phyloP scores from a whole-genome alignment of 2,797 vertebrate species.

The Hemitrygon akajei region DNA sequence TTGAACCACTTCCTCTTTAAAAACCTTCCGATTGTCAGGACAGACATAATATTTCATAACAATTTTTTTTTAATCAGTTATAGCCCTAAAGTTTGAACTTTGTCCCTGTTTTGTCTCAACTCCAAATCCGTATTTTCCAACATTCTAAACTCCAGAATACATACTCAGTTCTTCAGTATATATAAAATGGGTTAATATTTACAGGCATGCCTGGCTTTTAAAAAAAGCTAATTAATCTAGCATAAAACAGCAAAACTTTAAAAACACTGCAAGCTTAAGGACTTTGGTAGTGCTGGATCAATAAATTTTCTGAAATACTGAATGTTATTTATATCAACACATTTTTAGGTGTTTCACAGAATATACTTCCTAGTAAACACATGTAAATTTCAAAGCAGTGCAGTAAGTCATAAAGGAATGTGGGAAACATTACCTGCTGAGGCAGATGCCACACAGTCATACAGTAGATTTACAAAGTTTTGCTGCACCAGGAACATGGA shows the following conservation, averaged over 20 bases:
- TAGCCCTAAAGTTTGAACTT: neutral
- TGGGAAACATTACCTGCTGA: no score
- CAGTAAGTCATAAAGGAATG: no score
- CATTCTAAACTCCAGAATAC: neutral
- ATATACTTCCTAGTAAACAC: no score
- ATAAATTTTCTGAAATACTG: no score
- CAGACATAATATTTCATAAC: neutral
- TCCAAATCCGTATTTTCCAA: neutral
- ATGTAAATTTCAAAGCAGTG: no score
- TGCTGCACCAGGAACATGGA: neutral
- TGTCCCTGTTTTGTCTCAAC: neutral
- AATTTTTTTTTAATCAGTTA: neutral
- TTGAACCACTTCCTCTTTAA: neutral
- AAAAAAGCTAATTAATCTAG: neutral
- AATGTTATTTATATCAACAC: no score
- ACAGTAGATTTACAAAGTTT: no score
- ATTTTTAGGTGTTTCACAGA: no score
- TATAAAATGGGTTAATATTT: neutral
- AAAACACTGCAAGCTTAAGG: no score
- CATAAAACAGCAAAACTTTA: no score
- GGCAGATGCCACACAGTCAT: no score
- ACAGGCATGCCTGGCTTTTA: neutral
- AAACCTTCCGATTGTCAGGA: neutral
- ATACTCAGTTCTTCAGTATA: neutral
- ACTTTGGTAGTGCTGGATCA: no score